Percentiles rank a stretch among this genome's conserved stretches.
These are phyloP conservation scores for Epizoanthus rinbou DNA, from an alignment of 92 coral and sea anemone species.

Conservation along the genomic window DNA sequence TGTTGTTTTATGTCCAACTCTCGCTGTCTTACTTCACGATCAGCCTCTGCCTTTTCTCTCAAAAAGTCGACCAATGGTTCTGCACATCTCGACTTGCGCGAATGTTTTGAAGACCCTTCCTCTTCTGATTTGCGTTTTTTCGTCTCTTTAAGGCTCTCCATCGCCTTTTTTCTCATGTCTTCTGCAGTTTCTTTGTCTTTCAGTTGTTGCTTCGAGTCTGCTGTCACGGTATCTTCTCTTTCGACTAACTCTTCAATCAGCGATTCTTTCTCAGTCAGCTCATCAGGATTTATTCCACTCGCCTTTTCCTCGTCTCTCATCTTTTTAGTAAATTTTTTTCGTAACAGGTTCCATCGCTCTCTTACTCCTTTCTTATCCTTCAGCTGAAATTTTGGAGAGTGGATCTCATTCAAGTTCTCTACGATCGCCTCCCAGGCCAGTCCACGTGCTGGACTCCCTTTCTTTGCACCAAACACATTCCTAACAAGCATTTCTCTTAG, in stretches of 20 bases:
- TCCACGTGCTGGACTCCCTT: constrained; percentile 37
- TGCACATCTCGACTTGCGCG: constrained; percentile 18
- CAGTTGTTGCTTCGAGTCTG: constrained; percentile 19
- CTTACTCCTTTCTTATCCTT: constrained; percentile 47
- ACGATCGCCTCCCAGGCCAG: constrained; percentile 39
- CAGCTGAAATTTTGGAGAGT: constrained; percentile 45
- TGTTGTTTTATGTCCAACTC: constrained; percentile 24
- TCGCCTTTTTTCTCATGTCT: constrained; percentile 37
- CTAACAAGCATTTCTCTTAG: constrained; percentile 44
- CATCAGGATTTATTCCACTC: constrained; percentile 27
- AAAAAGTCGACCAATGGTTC: constrained; percentile 22
- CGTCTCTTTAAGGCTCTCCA: constrained; percentile 48
- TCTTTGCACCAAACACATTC: constrained; percentile 42
- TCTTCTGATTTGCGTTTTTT: constrained; percentile 38
- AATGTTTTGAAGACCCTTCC: constrained; percentile 32
- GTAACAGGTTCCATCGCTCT: constrained; percentile 47
- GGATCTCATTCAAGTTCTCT: constrained; percentile 13
- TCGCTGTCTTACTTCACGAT: constrained; percentile 19
- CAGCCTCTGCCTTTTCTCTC: constrained; percentile 18
- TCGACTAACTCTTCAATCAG: constrained; percentile 37
- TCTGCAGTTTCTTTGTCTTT: constrained; percentile 31
- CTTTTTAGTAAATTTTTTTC: constrained; percentile 29
- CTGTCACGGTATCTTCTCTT: constrained; percentile 19
- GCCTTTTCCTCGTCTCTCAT: constrained; percentile 41
- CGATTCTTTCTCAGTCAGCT: constrained; percentile 26